Conservation (phyloP, 2,797 vertebrate species). For the Neopelma chrysocephalum region DNA sequence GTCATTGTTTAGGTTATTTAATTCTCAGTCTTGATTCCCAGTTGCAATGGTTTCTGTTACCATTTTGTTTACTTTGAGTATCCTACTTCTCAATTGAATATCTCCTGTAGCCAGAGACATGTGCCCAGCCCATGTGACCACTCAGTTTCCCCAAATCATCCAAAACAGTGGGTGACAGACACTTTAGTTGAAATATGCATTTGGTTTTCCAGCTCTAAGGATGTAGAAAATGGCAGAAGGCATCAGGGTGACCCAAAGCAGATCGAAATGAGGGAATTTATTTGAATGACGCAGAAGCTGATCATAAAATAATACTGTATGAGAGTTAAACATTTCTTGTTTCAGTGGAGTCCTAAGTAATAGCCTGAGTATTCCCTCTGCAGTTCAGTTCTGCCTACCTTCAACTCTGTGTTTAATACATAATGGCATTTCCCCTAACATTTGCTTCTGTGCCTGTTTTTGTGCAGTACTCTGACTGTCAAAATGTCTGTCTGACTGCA, state of each 20-base stretch:
- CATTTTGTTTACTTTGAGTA: neutral
- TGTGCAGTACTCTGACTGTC: neutral
- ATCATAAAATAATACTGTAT: neutral
- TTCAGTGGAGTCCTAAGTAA: neutral
- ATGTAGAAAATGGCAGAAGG: neutral
- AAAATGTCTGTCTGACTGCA: conserved; percentile 8
- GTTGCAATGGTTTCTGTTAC: neutral
- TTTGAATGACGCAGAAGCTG: neutral
- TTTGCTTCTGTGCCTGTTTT: neutral
- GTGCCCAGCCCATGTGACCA: neutral
- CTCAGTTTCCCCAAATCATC: neutral
- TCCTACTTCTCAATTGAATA: neutral
- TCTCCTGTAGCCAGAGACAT: neutral
- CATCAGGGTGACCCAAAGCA: neutral
- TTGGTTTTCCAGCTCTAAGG: neutral
- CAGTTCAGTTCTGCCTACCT: neutral
- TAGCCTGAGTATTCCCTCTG: neutral
- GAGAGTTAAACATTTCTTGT: neutral
- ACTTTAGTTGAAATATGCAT: neutral
- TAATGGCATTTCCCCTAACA: neutral
- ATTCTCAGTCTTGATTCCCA: neutral
- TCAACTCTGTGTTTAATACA: neutral
- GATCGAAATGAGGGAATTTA: neutral
- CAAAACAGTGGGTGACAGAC: neutral
- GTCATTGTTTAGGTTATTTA: neutral